A percentile compares a stretch with the other conserved stretches of the same genome.
These are phyloP conservation scores for Drosophila orena DNA, from an alignment of 1,140 invertebrate species.

Conservation along the genomic window DNA sequence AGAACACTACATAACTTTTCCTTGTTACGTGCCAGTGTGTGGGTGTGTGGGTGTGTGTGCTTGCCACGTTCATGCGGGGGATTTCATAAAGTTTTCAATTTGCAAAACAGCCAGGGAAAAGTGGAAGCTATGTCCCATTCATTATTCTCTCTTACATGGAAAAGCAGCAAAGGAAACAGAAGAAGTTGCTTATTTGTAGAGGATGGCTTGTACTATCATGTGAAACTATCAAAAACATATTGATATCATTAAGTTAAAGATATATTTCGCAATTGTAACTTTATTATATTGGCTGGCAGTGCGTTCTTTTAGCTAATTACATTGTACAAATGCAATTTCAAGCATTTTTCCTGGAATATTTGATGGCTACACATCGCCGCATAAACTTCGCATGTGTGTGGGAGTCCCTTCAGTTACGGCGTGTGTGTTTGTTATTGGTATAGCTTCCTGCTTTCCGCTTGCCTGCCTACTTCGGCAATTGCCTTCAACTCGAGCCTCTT, in stretches of 20 bases:
- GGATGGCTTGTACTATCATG: no score
- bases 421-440: constrained; percentile 61
- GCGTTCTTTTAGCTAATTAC: not conserved
- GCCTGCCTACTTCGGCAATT: constrained; percentile 53
- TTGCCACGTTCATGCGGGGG: constrained; percentile 6
- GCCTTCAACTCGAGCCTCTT: constrained; percentile 63
- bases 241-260: no score
- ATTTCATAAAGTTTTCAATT: constrained; percentile 1
- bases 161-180: no score
- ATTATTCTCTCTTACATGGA: no score
- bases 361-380: not conserved
- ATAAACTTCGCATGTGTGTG: constrained; percentile 20
- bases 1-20: constrained; percentile 80
- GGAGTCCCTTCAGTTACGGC: constrained; percentile 29
- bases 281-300: no score
- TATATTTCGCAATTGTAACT: no score
- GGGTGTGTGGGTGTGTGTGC: constrained; percentile 2
- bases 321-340: not conserved
- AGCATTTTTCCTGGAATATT: not conserved
- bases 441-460: constrained; percentile 70
- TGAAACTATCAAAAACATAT: no score
- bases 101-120: not conserved
- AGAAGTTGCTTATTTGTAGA: no score
- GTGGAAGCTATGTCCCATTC: not conserved
- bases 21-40: constrained; percentile 31